Evolutionary conservation across 1,140 invertebrate genomes (phyloP), one percentile per base, ranked within the genome.

Genomic region (Lanistes nyassanus): DNA sequence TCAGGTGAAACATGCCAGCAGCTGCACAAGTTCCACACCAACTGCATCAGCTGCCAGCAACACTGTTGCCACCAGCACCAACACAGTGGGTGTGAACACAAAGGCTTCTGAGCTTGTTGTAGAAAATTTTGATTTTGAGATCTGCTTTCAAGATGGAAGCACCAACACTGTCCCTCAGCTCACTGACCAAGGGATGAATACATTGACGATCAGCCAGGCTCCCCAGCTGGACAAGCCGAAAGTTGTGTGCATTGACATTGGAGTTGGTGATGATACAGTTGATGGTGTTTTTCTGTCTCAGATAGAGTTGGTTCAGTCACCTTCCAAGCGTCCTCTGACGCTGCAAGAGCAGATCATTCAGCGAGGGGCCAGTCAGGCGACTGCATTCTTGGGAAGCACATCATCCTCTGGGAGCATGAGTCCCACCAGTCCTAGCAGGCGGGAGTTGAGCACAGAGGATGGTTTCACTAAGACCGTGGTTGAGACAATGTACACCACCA

Each of bases 21-120:
- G 75, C 58, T 88, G 88, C 79, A 88, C 88, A 62, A 76, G 80
- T 16, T 81, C 80, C 60, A 68, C 74, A 47, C 51, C 69, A 13
- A 81, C 74, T 11, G 74, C 76, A 51, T 83, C 76, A 58, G 69
- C 29, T 34, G 82, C 81, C 3, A 77, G 74, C 55, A 88, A 88
- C 79, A 88, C 88, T 55, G 71, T 82, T 4, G 80, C 76, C 69
- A 68, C 74, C 55, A 51, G 60, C 21, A 81, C 74, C 21, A 77
- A 75, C 55, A 82, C 77, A 47, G 67, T 77, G 11, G 82, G 79
- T 9, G 80, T 83, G 23, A 84, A 84, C 72, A 85, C 85, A 16
- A 80, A 84, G 19, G 34, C 80, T 11, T 76, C 77, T 37, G 74
- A 80, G 58, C 73, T 82, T n/a, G 76, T 71, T 47, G 70, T 75